Percentiles rank a stretch among this genome's conserved stretches.
Evolutionary conservation across 2,113 vertebrate species (phyloP).

Genomic region (Tringa solitaria): DNA sequence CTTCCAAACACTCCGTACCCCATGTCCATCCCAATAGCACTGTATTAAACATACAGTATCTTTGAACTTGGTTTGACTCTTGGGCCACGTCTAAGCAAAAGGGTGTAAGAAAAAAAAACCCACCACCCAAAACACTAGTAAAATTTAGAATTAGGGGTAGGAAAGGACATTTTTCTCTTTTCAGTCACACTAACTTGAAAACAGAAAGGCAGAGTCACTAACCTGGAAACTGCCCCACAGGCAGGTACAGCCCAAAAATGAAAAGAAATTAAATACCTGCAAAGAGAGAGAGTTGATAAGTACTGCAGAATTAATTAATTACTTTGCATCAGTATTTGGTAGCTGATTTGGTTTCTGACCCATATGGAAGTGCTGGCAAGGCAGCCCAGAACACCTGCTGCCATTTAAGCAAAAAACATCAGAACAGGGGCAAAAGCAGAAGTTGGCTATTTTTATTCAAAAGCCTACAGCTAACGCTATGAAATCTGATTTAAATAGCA

Average conservation of each 20-base stretch:
- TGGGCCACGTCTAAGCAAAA: not conserved
- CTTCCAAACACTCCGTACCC: not conserved
- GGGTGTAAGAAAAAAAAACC: accelerated
- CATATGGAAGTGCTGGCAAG: not conserved
- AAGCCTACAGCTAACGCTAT: not conserved
- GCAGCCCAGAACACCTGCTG: not conserved
- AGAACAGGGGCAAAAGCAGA: not conserved
- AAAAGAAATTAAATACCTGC: not conserved
- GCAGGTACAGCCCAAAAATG: not conserved
- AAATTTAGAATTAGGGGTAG: not conserved
- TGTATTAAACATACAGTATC: not conserved
- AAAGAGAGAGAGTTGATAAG: not conserved
- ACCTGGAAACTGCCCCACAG: not conserved
- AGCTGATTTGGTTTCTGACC: not conserved
- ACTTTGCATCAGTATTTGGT: not conserved
- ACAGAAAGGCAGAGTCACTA: not conserved
- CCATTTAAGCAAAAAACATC: not conserved
- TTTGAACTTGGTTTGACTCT: not conserved
- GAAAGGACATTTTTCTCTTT: not conserved
- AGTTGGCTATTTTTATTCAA: not conserved
- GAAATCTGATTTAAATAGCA: not conserved
- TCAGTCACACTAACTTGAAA: not conserved
- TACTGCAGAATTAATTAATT: not conserved
- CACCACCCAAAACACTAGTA: not conserved
- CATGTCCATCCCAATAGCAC: not conserved